phyloP scores from a whole-genome alignment of 1,140 invertebrate genomes.

The Drosophila equinoxialis region DNA sequence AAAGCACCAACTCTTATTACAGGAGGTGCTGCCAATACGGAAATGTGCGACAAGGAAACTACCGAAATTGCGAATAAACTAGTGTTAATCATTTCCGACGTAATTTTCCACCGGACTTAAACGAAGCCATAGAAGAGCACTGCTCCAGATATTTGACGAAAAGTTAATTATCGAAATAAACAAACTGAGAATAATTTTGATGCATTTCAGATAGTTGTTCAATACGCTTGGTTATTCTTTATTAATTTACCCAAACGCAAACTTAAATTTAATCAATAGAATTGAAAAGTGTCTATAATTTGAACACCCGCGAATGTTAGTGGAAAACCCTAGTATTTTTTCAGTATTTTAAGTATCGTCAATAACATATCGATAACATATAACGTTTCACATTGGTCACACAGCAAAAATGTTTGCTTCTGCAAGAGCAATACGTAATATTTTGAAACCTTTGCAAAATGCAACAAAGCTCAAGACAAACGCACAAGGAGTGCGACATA shows the following conservation, averaged over 20 bases:
- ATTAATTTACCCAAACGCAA: too few species aligned
- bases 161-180: too few species aligned
- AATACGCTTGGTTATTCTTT: too few species aligned
- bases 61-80: not conserved
- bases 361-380: not conserved
- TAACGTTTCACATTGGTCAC: not conserved
- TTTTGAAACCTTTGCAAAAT: conserved; percentile 47
- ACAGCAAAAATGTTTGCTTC: conserved; percentile 44
- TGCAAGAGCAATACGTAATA: conserved; percentile 60
- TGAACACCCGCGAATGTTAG: too few species aligned
- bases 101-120: not conserved
- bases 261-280: too few species aligned
- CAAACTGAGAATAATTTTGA: too few species aligned
- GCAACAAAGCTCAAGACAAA: conserved; percentile 32
- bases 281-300: too few species aligned
- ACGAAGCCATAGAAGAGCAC: conserved; percentile 1
- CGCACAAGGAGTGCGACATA: conserved; percentile 30
- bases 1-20: conserved; percentile 85
- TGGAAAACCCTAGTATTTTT: too few species aligned
- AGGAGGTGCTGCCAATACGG: conserved; percentile 21
- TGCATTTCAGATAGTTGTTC: too few species aligned
- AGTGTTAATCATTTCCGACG: not conserved
- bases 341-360: too few species aligned
- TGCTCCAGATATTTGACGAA: not conserved
- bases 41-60: not conserved